A percentile compares a stretch with the other conserved stretches of the same genome.
These are phyloP conservation scores for Myopa tessellatipennis DNA, from an alignment of 2,888 invertebrate genomes.

Conservation along the genomic window DNA sequence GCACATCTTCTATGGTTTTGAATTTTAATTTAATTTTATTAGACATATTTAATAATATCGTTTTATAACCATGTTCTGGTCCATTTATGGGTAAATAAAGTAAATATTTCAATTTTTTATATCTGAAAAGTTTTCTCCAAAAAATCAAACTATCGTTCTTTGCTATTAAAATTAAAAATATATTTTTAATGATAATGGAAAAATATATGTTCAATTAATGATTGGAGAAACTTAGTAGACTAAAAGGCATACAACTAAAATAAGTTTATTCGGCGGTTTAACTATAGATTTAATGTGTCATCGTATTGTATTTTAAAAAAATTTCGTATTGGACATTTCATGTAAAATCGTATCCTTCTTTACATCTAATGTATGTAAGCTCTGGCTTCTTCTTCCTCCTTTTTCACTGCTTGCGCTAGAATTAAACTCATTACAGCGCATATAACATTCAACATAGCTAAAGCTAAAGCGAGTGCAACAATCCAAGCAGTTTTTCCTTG, in stretches of 20 bases:
- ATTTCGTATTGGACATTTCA: slow-evolving; percentile 28
- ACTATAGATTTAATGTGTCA: background rate
- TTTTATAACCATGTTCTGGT: background rate
- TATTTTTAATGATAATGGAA: background rate
- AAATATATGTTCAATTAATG: background rate
- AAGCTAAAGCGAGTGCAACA: slow-evolving; percentile 80
- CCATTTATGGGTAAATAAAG: too few species aligned
- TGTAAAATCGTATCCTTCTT: background rate
- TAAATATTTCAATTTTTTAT: too few species aligned
- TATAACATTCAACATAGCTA: slow-evolving; percentile 82
- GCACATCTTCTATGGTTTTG: background rate
- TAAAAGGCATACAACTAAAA: slow-evolving; percentile 39
- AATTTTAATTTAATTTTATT: background rate
- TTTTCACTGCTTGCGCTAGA: slow-evolving; percentile 79
- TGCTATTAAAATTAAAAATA: too few species aligned
- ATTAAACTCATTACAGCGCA: slow-evolving; percentile 78
- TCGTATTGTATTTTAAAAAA: slow-evolving; percentile 16
- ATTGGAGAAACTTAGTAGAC: slow-evolving; percentile 39
- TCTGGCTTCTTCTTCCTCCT: slow-evolving; percentile 76
- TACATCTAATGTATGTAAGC: slow-evolving; percentile 69
- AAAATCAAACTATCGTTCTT: too few species aligned
- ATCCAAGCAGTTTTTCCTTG: slow-evolving; percentile 87
- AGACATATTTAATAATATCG: background rate
- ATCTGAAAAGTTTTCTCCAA: too few species aligned
- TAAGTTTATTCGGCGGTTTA: slow-evolving; percentile 48